These are phyloP conservation scores for Leucophenga montana DNA, from an alignment of 2,888 invertebrate genomes.

Conservation along the genomic window DNA sequence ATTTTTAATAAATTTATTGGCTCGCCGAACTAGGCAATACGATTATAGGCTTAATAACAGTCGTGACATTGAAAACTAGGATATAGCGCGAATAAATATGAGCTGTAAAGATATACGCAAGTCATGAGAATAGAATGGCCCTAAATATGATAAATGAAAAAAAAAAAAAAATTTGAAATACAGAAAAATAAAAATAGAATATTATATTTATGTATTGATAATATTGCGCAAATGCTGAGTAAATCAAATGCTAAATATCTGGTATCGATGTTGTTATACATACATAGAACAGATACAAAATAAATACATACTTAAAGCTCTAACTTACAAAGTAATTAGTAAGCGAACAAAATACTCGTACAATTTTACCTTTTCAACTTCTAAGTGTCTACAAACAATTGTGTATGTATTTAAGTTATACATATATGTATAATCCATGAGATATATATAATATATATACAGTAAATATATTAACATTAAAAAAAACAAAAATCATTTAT, in stretches of 20 bases:
- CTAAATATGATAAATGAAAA: background rate
- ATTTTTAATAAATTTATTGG: no score
- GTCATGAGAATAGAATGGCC: no score
- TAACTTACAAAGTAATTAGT: slow-evolving; percentile 26
- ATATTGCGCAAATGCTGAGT: no score
- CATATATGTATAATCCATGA: slow-evolving; percentile 31
- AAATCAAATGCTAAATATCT: background rate
- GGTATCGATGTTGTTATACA: slow-evolving; percentile 26
- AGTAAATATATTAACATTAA: slow-evolving; percentile 61
- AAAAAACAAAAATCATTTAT: slow-evolving; percentile 31
- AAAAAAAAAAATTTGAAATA: background rate
- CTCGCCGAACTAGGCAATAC: no score
- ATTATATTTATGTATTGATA: no score
- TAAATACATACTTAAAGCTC: slow-evolving; percentile 35
- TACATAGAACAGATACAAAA: slow-evolving; percentile 7
- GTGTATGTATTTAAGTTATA: slow-evolving; percentile 43
- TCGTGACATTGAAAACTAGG: no score
- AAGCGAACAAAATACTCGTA: slow-evolving; percentile 47
- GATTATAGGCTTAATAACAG: no score
- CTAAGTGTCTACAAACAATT: slow-evolving; percentile 63
- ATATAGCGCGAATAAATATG: no score
- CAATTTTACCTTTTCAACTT: slow-evolving; percentile 68
- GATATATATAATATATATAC: slow-evolving; percentile 43
- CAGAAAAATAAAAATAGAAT: no score
- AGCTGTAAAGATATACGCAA: no score